Conservation (phyloP, 2,888 invertebrate genomes). For the Synergus itoensis region DNA sequence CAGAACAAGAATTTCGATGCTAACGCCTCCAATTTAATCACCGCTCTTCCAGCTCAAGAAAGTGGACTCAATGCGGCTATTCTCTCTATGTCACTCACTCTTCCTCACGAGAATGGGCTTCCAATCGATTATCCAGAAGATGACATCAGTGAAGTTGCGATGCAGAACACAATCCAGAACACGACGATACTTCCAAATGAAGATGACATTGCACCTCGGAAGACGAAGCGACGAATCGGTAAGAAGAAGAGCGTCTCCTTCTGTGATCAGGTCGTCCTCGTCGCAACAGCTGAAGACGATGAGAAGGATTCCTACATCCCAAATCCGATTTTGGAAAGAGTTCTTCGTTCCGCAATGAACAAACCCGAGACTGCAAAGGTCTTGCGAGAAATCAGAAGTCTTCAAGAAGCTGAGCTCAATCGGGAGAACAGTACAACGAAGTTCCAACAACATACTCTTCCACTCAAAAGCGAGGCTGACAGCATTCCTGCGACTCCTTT, state of each 20-base stretch:
- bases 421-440: conserved; percentile 74
- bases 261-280: conserved; percentile 95
- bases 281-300: conserved; percentile 95
- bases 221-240: conserved; percentile 80
- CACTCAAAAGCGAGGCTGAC: conserved; percentile 74
- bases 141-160: conserved; percentile 75
- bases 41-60: conserved; percentile 54
- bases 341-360: conserved; percentile 89
- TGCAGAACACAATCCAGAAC: conserved; percentile 76
- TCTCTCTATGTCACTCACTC: conserved; percentile 74
- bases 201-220: conserved; percentile 77
- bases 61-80: conserved; percentile 72
- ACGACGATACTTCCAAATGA: conserved; percentile 74
- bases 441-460: conserved; percentile 78
- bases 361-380: conserved; percentile 83
- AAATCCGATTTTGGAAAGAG: conserved; percentile 93
- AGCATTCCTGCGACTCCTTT: conserved; percentile 73
- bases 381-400: conserved; percentile 79
- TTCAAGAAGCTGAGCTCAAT: conserved; percentile 77
- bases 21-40: conserved; percentile 61
- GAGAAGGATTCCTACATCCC: conserved; percentile 94
- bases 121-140: conserved; percentile 74
- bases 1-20: conserved; percentile 57
- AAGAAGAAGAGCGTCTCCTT: conserved; percentile 97
- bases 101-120: conserved; percentile 80